phyloP scores from a whole-genome alignment of 1,140 invertebrate genomes.

The Zaprionus inermis region DNA sequence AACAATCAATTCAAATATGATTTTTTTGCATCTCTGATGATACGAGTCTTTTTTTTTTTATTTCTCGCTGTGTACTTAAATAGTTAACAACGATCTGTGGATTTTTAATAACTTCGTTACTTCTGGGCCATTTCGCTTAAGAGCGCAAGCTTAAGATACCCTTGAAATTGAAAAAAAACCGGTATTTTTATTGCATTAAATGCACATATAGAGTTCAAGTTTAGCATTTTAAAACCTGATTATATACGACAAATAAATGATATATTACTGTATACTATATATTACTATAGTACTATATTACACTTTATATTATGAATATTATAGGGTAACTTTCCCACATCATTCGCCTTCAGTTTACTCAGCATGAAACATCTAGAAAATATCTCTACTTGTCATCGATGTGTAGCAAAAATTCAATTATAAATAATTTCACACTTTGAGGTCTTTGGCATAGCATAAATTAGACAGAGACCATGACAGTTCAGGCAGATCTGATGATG shows the following conservation, averaged over 20 bases:
- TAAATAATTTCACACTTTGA: conserved; percentile 69
- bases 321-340: not conserved
- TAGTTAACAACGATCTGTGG: conserved; percentile 62
- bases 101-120: conserved; percentile 52
- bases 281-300: too few species aligned
- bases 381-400: conserved; percentile 21
- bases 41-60: conserved; percentile 40
- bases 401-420: conserved; percentile 67
- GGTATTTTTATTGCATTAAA: too few species aligned
- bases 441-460: conserved; percentile 53
- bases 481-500: conserved; percentile 21
- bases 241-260: too few species aligned
- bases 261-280: too few species aligned
- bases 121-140: conserved; percentile 15
- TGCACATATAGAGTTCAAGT: too few species aligned
- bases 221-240: too few species aligned
- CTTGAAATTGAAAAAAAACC: not conserved
- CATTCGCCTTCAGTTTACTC: not conserved
- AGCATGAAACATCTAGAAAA: not conserved
- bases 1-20: not conserved
- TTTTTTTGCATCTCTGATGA: conserved; percentile 33
- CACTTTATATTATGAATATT: not conserved
- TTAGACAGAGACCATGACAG: conserved; percentile 57
- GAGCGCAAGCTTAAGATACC: conserved; percentile 6
- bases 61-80: conserved; percentile 41